Conservation (phyloP, 2,113 vertebrate species). For the Phoxinus phoxinus region DNA sequence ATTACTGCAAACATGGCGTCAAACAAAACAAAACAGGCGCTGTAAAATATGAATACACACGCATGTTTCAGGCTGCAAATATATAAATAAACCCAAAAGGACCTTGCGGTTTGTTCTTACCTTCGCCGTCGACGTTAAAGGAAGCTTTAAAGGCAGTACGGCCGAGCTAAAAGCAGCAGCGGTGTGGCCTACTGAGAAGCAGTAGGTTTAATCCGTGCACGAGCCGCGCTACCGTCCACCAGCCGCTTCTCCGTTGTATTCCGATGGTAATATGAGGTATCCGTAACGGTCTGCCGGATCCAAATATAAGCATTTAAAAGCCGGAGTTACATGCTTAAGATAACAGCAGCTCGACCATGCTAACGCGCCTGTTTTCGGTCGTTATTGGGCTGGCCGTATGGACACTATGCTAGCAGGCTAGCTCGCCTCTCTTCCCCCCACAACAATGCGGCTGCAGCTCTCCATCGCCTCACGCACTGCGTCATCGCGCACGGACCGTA, state of each 20-base stretch:
- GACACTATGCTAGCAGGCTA: constrained; percentile 66
- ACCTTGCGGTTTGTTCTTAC: constrained; percentile 55
- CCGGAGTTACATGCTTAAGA: constrained; percentile 23
- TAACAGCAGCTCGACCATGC: constrained; percentile 48
- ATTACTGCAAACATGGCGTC: constrained; percentile 78
- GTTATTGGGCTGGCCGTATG: constrained; percentile 41
- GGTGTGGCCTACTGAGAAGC: constrained; percentile 71
- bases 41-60: background rate
- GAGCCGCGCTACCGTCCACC: constrained; percentile 58
- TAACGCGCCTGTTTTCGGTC: constrained; percentile 14
- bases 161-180: constrained; percentile 64
- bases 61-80: background rate
- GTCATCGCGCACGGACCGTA: constrained; percentile 50
- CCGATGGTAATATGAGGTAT: constrained; percentile 54
- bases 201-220: constrained; percentile 66
- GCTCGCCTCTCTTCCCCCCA: constrained; percentile 73
- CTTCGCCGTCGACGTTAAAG: constrained; percentile 56
- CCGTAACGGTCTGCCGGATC: constrained; percentile 62
- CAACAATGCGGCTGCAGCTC: constrained; percentile 78
- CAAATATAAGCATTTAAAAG: constrained; percentile 14
- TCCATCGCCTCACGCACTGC: constrained; percentile 53
- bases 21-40: constrained; percentile 70
- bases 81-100: background rate
- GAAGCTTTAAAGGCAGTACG: constrained; percentile 60
- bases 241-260: constrained; percentile 61